Evolutionary conservation across 1,140 invertebrate species (phyloP), one percentile per base, ranked within the genome.

Genomic region (Ceratina japonica): DNA sequence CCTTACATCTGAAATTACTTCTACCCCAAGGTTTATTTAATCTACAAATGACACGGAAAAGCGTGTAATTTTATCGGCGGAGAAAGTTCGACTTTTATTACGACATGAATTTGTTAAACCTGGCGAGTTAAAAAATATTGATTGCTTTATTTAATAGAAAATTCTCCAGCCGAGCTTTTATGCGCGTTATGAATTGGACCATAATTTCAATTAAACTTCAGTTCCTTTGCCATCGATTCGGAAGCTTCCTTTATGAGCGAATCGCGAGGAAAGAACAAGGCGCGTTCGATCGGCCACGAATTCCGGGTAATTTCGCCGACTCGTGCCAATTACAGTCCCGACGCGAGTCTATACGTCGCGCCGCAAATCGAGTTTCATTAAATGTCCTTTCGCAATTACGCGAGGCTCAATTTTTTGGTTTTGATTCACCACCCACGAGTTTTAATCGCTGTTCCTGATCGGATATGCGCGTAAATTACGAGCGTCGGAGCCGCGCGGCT

Each of bases 331-430:
- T 86, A 86, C 80, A 22, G 82, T 81, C 84, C 65, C 72, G 66
- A 86, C 65, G 59, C 77, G 44, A 63, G 58, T 61, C 22, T 20
- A 31, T 24, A 66, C 64, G 59, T 16, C 27, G 22, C 15, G 44
- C 24, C 4, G 51, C 63, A 68, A 79, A 76, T 76, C 79, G 49
- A 79, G 83, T 77, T 82, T 87, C 86, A 87, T 87, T 87, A 85
- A 86, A 87, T 83, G 83, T 87, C 79, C 59, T 75, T 82, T 84
- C 64, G 72, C 84, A 64, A 77, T 2, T 15, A 24, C 37, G 52
- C 59, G 69, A 51, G 37, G 56, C 5, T n/a, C 31, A 44, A 54
- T 70, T 27, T 31, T 13, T 65, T 49, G 51, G 18, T 69, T n/a
- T 56, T 24, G n/a, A 69, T 52, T 69, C 3, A 18, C 27, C 27